Base-by-base conservation (phyloP, 2,888 invertebrate species). In the Tipula unca region DNA sequence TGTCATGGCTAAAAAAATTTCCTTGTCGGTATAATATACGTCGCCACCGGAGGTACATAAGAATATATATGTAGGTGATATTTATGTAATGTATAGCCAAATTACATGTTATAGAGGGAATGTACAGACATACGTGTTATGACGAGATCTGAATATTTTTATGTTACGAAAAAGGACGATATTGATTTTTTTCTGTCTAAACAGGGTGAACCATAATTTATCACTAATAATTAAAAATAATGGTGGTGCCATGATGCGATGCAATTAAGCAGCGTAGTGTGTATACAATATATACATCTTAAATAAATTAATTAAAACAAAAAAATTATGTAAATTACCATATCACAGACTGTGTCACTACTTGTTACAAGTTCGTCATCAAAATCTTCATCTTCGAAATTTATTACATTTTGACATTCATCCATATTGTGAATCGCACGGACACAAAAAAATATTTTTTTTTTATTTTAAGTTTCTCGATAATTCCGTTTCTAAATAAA, bases 341-440 rank as follows among this genome's bases (percentile, higher is more conserved):
- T 87, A 86, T 87, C 86, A 86, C 86, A 87, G 87, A 87, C 88
- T 87, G 87, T 87, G 88, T 88, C 89, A 88, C 89, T 85, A 85
- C 82, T 85, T 86, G 82, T 54, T 86, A 86, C 88, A 89, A 90
- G 89, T 88, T 88, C 88, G 69, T 69, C 69, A 89, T 89, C 89
- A 89, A 90, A 87, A 88, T 89, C 89, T 88, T 69, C 69, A 90
- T 89, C 88, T 69, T 90, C 89, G 89, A 90, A 89, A 35, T 48
- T 29, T 69, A 86, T 86, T 84, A 86, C 86, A 89, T 91, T 91
- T 89, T 91, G 91, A 89, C 91, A 91, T 90, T 90, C 90, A 90
- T 91, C 91, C 91, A 91, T 91, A 89, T 90, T 91, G 90, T 88
- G 89, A 87, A 88, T 88, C 29, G 48, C 48, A 85, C 69, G 36